Evolutionary conservation across 2,888 invertebrate genomes (phyloP).

Genomic region (Bibio marci): DNA sequence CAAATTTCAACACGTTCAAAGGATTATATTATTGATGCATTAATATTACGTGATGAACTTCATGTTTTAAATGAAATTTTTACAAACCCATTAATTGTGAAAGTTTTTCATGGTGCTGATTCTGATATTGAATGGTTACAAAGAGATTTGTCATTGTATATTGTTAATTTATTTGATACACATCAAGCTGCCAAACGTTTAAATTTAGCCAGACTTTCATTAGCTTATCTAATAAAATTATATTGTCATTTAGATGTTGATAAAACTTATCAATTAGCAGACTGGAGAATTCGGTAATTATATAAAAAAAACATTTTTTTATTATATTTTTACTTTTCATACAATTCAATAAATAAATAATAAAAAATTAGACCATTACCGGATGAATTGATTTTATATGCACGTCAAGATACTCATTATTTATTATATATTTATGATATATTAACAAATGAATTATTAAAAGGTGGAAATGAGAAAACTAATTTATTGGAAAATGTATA

Average conservation of each 20-base stretch:
- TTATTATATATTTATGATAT: constrained; percentile 74
- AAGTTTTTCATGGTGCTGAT: constrained; percentile 89
- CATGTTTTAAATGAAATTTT: constrained; percentile 74
- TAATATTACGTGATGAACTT: constrained; percentile 66
- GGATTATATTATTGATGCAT: constrained; percentile 83
- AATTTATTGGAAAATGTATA: constrained; percentile 54
- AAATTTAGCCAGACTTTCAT: constrained; percentile 48
- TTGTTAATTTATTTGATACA: constrained; percentile 96
- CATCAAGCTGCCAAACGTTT: constrained; percentile 69
- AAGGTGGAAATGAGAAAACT: constrained; percentile 40
- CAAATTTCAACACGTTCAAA: constrained; percentile 69
- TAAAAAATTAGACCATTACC: constrained; percentile 53
- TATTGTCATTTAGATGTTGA: constrained; percentile 68
- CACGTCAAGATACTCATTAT: constrained; percentile 89
- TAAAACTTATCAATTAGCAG: constrained; percentile 85
- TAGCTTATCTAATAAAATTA: constrained; percentile 57
- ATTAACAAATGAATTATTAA: constrained; percentile 56
- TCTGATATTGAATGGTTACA: constrained; percentile 86
- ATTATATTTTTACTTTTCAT: background rate
- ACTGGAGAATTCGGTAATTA: constrained; percentile 69
- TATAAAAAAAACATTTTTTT: background rate
- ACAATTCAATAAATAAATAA: background rate
- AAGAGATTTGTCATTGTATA: constrained; percentile 82
- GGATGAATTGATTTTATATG: constrained; percentile 63
- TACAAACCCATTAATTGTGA: constrained; percentile 74